Base-by-base conservation (phyloP, 1,140 invertebrate species). In the Macrostomum lignano region DNA sequence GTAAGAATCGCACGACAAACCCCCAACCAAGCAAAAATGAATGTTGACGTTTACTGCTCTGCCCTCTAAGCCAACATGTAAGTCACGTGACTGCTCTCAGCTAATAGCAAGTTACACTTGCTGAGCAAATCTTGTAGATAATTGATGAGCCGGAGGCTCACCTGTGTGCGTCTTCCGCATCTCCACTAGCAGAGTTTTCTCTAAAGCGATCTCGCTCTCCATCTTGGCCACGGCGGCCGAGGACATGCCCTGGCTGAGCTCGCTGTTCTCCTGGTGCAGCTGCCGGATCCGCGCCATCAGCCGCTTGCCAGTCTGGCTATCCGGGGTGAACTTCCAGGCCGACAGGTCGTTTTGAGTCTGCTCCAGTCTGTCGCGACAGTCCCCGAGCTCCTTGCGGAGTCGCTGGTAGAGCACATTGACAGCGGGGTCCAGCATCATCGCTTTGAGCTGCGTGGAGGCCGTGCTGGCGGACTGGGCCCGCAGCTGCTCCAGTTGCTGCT, bases 191-290 rank as follows among this genome's bases (percentile, higher is more conserved):
- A 86, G 78, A 53, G 72, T 86, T 53, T 78, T 84, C 51, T 93
- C 78, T 43, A 93, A 61, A 2, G 81, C 78, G 36, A 94, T 62
- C 57, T 93, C 82, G 37, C 76, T 76, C 61, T 93, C 84, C 19
- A 94, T 60, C 58, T 91, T 88, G 21, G 84, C 81, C 47, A 88
- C 70, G 42, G 78, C 62, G 3, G 84, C 86, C 42, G 78, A 84
- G 4, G 77, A 74, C 26, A 86, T 84, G 65, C 84, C 76, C 51
- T 79, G 74, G 13, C 84, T 84, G 9, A 96, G 61, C 51, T 93
- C 84, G 58, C 93, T 84, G 60, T 96, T 96, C 58, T 96, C 86
- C 55, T 88, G 79, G 50, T 91, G 74, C n/a, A 96, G 60, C 39
- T 86, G 62, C 38, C 79, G 66, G 49, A 84, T 93, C 55, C 88